A percentile compares a stretch with the other conserved stretches of the same genome.
Evolutionary conservation across 2,797 vertebrate genomes (phyloP).

Genomic region (Borostomias antarcticus): DNA sequence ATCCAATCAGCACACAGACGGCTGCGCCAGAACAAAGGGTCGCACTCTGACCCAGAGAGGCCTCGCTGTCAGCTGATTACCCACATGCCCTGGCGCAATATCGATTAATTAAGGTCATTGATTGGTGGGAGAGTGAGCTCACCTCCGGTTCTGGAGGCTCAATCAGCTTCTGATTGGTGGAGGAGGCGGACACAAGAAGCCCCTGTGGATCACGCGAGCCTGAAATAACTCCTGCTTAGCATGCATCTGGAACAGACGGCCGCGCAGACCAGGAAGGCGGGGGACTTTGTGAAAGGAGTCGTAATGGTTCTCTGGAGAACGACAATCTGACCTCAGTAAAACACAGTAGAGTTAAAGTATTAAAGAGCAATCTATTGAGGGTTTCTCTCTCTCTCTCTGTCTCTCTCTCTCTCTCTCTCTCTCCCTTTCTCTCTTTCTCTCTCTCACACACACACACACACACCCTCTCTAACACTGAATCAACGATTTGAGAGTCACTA

Average conservation of each 20-base stretch:
- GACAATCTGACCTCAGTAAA: too few species aligned
- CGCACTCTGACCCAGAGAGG: neutral
- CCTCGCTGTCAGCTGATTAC: conserved; percentile 18
- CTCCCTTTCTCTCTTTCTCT: too few species aligned
- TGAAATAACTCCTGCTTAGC: neutral
- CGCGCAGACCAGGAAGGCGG: neutral
- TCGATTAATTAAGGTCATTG: conserved; percentile 40
- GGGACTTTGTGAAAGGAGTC: neutral
- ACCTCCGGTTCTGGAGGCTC: conserved; percentile 18
- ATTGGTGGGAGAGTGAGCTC: conserved; percentile 18
- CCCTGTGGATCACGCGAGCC: neutral
- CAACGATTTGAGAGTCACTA: neutral
- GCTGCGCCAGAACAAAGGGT: neutral
- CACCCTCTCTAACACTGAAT: too few species aligned
- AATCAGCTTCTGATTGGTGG: neutral
- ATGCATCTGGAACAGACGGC: neutral
- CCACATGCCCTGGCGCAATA: conserved; percentile 35
- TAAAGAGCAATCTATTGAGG: too few species aligned
- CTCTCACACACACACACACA: too few species aligned
- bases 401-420: too few species aligned
- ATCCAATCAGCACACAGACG: conserved; percentile 2
- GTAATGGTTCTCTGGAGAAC: too few species aligned
- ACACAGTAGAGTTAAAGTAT: too few species aligned
- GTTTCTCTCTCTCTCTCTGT: too few species aligned
- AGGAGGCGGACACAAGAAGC: conserved; percentile 3